Evolutionary conservation across 2,888 invertebrate species (phyloP), one percentile per base, ranked within the genome.

Genomic region (Acronicta psi): DNA sequence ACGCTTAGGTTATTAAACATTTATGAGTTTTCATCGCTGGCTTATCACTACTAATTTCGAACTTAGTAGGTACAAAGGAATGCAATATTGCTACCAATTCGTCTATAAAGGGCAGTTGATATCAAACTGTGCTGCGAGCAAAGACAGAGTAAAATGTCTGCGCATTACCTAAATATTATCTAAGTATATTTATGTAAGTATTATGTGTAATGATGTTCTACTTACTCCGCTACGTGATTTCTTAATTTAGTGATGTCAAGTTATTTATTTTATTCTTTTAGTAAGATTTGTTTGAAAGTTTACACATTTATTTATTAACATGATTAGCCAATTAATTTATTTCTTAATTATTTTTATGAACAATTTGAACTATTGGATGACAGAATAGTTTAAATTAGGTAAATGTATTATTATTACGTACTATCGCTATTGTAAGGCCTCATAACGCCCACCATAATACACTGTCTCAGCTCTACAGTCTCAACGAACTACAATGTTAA

Each of bases 381-480:
- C 16, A 41, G 44, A 13, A 31, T 9, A 42, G 13, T 40, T 42
- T 25, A 11, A 29, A 17, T 37, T 62, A 50, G 14, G 36, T 42
- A 54, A 5, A 54, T 40, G 31, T 34, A 29, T 23, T 10, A 29
- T 43, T 36, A 47, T 2, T 29, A 29, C 2, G 11, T 16, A 38
- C 25, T 38, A 38, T 55, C 43, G 34, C 37, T 43, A 68, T 23
- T 58, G 51, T 54, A 64, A 73, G 60, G 68, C 68, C 60, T 64
- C 68, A 16, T 57, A 54, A 18, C 20, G 29, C 36, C 55, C 34
- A 44, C 44, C 38, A 60, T 43, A 56, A 57, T 62, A 62, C 53
- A 52, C 61, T 76, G 70, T 61, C 74, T 61, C 20, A 40, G 43
- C 73, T 67, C 60, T 37, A 58, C 74, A 73, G 60, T 18, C 38